Base-by-base conservation (phyloP, 2,797 vertebrate genomes). In the Gouania willdenowi region DNA sequence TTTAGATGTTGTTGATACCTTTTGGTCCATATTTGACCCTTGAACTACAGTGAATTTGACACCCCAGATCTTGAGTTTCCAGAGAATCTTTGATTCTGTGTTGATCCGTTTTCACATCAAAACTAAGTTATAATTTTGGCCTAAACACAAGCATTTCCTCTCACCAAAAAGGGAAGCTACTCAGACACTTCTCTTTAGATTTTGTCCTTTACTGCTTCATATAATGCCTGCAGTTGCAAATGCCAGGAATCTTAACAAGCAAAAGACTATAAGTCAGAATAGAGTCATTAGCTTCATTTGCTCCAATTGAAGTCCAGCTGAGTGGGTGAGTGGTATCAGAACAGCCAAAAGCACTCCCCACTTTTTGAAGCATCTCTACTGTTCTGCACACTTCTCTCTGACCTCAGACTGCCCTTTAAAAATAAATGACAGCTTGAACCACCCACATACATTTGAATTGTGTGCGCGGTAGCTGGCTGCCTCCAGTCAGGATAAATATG, bases 371-470 rank as follows among this genome's bases (percentile, higher is more conserved):
- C 30, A 21, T 55, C 41, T 22, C 2, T 39, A 33, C 20, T 20
- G 44, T 33, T 74, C 43, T 14, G 43, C 18, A 56, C 30, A 22
- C 47, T 66, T 72, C 44, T 59, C 46, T 9, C 3, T 58, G 64
- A 75, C 69, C 59, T 34, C 57, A 28, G 41, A 42, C 41, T 59
- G 52, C 31, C 62, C 60, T 37, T 41, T n/a, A 12, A 38, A 65
- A 59, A 44, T 15, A 32, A 63, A 32, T 32, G 55, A 60, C 54
- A 54, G 66, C 44, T 53, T 57, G 39, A 39, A 49, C 47, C 63
- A 3, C 64, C 68, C 57, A 72, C 63, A 6, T 38, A 10, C 20
- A 30, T 76, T 72, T 71, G 53, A 67, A 66, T 41, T 30, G 30
- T 47, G 45, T 54, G 61, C 21, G 22, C 31, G 30, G 49, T 40